Conservation (phyloP, 2,888 invertebrate species). For the Epsilonema sp. region DNA sequence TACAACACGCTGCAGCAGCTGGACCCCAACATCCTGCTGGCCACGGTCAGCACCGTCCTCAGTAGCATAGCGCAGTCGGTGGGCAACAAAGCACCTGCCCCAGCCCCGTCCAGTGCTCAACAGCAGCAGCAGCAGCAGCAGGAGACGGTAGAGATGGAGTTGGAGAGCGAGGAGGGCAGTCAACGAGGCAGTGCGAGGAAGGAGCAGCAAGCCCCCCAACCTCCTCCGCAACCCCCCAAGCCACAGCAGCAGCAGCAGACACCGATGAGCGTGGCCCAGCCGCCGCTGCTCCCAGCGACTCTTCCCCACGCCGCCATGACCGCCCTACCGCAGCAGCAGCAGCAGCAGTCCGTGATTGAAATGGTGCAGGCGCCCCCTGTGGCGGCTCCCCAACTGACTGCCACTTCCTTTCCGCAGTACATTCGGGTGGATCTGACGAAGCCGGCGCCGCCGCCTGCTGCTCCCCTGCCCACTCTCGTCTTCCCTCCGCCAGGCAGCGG, state of each 20-base stretch:
- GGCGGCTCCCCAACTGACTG: not conserved
- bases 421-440: not conserved
- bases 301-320: too few species aligned
- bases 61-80: not conserved
- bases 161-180: not conserved
- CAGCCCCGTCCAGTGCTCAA: not conserved
- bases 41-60: constrained; percentile 7
- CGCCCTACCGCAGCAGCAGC: too few species aligned
- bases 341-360: too few species aligned
- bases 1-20: not conserved
- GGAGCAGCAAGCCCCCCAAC: not conserved
- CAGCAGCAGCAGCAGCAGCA: not conserved
- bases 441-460: not conserved
- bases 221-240: not conserved
- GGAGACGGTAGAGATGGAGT: not conserved
- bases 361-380: not conserved
- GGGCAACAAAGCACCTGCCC: not conserved
- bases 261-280: not conserved
- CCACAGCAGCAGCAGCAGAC: not conserved
- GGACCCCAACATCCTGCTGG: constrained; percentile 5
- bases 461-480: too few species aligned
- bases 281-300: constrained; percentile 1
- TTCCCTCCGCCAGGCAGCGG: too few species aligned
- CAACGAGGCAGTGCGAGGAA: too few species aligned
- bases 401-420: not conserved